These are phyloP conservation scores for Agrochola macilenta DNA, from an alignment of 2,888 invertebrate genomes.

Conservation along the genomic window DNA sequence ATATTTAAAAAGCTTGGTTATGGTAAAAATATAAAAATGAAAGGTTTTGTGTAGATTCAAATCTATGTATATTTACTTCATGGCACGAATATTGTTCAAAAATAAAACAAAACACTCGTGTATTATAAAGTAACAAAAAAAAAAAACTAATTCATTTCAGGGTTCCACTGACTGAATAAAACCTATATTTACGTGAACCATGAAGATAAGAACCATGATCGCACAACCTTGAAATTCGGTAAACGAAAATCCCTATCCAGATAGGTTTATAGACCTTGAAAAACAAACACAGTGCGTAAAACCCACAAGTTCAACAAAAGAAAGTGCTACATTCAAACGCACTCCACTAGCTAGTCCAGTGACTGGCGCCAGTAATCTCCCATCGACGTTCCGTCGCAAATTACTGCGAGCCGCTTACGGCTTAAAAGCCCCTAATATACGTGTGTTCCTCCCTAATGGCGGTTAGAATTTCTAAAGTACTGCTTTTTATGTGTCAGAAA, in stretches of 20 bases:
- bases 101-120: not conserved
- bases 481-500: slow-evolving; percentile 40
- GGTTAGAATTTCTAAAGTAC: slow-evolving; percentile 51
- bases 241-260: not conserved
- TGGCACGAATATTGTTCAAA: not conserved
- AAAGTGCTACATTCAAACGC: slow-evolving; percentile 19
- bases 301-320: not conserved
- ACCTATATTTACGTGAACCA: not conserved
- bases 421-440: slow-evolving; percentile 63
- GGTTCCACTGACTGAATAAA: not conserved
- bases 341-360: slow-evolving; percentile 32
- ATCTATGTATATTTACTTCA: not conserved
- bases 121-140: not conserved
- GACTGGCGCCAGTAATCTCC: slow-evolving; percentile 52
- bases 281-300: not conserved
- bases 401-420: slow-evolving; percentile 51
- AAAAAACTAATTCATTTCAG: too few species aligned
- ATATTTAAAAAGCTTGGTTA: not conserved
- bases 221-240: not conserved
- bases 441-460: slow-evolving; percentile 57
- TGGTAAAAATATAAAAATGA: too few species aligned
- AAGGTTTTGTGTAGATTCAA: not conserved
- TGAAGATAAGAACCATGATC: not conserved
- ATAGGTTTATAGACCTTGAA: not conserved
- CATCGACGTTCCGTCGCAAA: slow-evolving; percentile 63